Base-by-base conservation (phyloP, 2,113 vertebrate genomes). In the Chaetodon trifascialis region DNA sequence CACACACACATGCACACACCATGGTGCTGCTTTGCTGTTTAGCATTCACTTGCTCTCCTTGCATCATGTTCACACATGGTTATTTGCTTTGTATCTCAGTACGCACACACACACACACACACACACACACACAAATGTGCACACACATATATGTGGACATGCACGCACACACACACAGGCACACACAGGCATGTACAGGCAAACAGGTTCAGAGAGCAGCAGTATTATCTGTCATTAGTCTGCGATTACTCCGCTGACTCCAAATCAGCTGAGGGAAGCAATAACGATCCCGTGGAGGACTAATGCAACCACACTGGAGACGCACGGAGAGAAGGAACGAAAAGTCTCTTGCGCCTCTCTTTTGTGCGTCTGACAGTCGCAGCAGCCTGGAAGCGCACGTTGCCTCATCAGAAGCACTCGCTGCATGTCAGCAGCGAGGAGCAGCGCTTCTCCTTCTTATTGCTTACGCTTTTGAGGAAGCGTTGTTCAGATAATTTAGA, bases 211-310 rank as follows among this genome's bases (percentile, higher is more conserved):
- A 42, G 51, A 52, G 47, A 52, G 75, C 81, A 60, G 69, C 49
- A 4, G 60, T 30, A 59, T 83, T 64, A 83, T 88, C 79, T 78
- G 85, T 79, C 79, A 90, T 86, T 85, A 89, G 76, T 34, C 76
- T 59, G 49, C 3, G 23, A 79, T 82, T 70, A 81, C 80, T 86
- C 65, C 76, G 68, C 62, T 74, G 89, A 87, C 80, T 87, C 60
- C 66, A 72, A 44, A 88, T 87, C 78, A 82, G 83, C 79, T 23
- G 74, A 86, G 75, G 70, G 42, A 38, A 42, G 76, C 76, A 79
- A 85, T 81, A 80, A 56, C 44, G 63, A 83, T 85, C 16, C 68
- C 34, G 19, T 1, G n/a, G 34, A 59, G 75, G 60, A 36, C 66
- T 74, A 17, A 5, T 34, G 52, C 40, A 77, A 44, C 62, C 34